Conservation (phyloP, 1,140 invertebrate species). For the Tribolium castaneum region DNA sequence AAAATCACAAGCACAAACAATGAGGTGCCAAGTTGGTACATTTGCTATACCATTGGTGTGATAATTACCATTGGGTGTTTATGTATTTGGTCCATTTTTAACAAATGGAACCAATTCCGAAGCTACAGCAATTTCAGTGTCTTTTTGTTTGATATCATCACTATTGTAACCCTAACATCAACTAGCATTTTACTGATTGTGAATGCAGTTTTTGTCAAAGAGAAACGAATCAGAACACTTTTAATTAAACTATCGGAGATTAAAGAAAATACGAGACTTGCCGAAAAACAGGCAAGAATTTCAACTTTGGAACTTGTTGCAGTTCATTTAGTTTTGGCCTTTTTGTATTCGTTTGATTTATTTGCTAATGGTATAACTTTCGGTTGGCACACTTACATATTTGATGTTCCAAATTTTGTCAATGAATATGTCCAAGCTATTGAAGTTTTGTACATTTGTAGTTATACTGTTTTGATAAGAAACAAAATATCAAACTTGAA, state of each 20-base stretch:
- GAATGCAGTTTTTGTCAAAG: not conserved
- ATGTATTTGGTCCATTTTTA: not conserved
- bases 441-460: not conserved
- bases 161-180: not conserved
- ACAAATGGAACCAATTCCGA: not conserved
- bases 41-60: not conserved
- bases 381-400: not conserved
- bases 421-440: not conserved
- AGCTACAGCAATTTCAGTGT: not conserved
- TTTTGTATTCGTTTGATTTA: not conserved
- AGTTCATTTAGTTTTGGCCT: not conserved
- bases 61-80: not conserved
- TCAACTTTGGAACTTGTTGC: not conserved
- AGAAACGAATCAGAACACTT: not conserved
- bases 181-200: not conserved
- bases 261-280: not conserved
- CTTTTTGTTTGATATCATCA: not conserved
- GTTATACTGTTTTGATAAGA: not conserved
- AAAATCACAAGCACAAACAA: not conserved
- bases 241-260: not conserved
- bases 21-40: not conserved
- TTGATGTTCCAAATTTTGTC: not conserved
- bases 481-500: not conserved
- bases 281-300: not conserved
- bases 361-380: not conserved